Percentiles rank a stretch among this genome's conserved stretches.
Conservation (phyloP, 92 coral and sea anemone genomes). For the Virgularia gustaviana region DNA sequence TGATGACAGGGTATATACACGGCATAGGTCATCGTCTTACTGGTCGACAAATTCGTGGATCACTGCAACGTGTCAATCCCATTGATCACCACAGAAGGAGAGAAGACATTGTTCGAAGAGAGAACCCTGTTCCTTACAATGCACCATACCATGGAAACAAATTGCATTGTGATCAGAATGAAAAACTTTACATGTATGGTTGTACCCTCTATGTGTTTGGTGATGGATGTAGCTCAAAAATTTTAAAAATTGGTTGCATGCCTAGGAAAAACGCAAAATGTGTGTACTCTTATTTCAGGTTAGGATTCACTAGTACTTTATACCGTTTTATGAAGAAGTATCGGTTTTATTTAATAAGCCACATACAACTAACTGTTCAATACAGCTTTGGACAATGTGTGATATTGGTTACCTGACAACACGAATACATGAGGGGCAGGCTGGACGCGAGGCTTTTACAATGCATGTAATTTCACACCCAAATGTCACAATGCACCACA, state of each 20-base stretch:
- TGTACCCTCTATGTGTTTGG: constrained; percentile 60
- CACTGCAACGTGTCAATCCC: constrained; percentile 32
- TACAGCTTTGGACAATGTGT: too few species aligned
- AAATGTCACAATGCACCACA: neutral
- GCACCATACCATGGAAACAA: constrained; percentile 37
- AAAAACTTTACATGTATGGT: constrained; percentile 39
- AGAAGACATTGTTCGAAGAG: constrained; percentile 34
- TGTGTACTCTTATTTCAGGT: constrained; percentile 59
- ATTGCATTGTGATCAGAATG: constrained; percentile 37
- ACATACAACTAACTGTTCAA: too few species aligned
- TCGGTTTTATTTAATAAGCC: neutral
- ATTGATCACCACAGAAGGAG: constrained; percentile 25
- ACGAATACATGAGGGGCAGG: too few species aligned
- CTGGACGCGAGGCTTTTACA: too few species aligned
- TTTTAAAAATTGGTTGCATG: constrained; percentile 49
- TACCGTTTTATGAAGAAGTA: neutral
- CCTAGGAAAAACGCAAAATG: constrained; percentile 59
- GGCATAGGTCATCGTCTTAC: constrained; percentile 12
- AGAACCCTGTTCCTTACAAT: constrained; percentile 29
- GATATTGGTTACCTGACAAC: too few species aligned
- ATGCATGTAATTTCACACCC: too few species aligned
- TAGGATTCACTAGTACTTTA: neutral
- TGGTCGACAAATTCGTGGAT: constrained; percentile 10
- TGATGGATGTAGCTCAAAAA: constrained; percentile 61
- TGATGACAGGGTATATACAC: constrained; percentile 29